Base-by-base conservation (phyloP, 1,140 invertebrate species). In the Calliopsis andreniformis region DNA sequence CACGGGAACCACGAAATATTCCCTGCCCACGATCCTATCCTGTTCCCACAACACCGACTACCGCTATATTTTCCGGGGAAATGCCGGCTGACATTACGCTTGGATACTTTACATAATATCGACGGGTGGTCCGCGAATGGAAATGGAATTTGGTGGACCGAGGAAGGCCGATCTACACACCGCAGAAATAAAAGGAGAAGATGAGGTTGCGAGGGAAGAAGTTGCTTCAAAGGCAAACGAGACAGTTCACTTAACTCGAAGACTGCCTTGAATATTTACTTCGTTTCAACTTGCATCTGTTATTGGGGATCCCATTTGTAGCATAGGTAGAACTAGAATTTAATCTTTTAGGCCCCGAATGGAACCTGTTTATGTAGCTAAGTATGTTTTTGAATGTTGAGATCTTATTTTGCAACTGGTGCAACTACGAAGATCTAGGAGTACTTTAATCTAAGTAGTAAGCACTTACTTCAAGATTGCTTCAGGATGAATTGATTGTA, bases 1-100 rank as follows among this genome's bases (percentile, higher is more conserved):
- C 83, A 83, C 63, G 81, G 78, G 73, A 77, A 84, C 83, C 78
- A 84, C 82, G 83, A 83, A 84, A 83, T 84, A 84, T 83, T 77
- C 77, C 68, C 64, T 70, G 47, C 63, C 72, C 78, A 63, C 81
- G 79, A 83, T 77, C 51, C 77, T 45, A 32, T 49, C 55, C 75
- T 62, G 51, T 75, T 56, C 76, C 76, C 67, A n/a, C 75, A 67
- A 78, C 3, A 55, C 69, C 68, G 30, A 68, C 51, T 63, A 55
- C 68, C 16, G 58, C 71, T 78, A 68, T 82, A 80, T 78, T 82
- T 82, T 82, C 71, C 68, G 18, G 42, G 47, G 42, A 73, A 78
- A 82, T 78, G 79, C 68, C 69, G 80, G 78, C 66, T 63, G 79
- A 63, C 80, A 39, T 82, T 62, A 69, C 76, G 80, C 49, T 47